phyloP scores from a whole-genome alignment of 2,113 vertebrate genomes.

The Corythaixoides concolor region DNA sequence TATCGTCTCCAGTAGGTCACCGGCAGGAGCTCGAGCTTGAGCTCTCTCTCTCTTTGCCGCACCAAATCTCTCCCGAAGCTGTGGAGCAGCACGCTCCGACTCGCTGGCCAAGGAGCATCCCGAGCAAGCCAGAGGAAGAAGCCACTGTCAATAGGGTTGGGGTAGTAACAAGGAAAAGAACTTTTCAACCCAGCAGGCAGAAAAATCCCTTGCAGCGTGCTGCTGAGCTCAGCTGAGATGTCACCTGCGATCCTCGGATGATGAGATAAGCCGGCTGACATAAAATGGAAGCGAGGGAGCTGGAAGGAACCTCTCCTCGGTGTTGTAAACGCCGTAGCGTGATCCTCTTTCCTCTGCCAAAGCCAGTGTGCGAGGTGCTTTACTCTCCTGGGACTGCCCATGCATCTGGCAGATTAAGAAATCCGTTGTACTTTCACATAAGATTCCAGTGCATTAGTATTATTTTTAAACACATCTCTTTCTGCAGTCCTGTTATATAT shows the following conservation, averaged over 20 bases:
- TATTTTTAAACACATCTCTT: background rate
- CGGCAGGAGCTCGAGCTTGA: background rate
- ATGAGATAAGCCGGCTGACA: background rate
- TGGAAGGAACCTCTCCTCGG: background rate
- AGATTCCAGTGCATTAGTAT: no score
- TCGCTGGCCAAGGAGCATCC: background rate
- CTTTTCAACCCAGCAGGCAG: background rate
- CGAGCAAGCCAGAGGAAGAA: background rate
- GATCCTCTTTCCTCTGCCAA: background rate
- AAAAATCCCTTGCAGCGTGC: background rate
- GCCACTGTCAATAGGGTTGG: accelerated
- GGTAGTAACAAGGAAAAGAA: background rate
- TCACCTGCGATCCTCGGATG: background rate
- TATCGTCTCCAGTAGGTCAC: background rate
- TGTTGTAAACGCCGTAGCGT: background rate
- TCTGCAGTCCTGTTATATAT: accelerated
- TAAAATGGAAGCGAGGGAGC: background rate
- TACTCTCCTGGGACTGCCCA: background rate
- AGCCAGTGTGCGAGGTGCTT: background rate
- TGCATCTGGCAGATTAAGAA: background rate
- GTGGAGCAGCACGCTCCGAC: background rate
- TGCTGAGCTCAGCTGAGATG: background rate
- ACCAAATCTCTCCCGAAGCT: background rate
- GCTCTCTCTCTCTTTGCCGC: background rate
- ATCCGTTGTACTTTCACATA: background rate